Evolutionary conservation across 2,113 vertebrate species (phyloP), one percentile per base, ranked within the genome.

Genomic region (Plestiodon gilberti): DNA sequence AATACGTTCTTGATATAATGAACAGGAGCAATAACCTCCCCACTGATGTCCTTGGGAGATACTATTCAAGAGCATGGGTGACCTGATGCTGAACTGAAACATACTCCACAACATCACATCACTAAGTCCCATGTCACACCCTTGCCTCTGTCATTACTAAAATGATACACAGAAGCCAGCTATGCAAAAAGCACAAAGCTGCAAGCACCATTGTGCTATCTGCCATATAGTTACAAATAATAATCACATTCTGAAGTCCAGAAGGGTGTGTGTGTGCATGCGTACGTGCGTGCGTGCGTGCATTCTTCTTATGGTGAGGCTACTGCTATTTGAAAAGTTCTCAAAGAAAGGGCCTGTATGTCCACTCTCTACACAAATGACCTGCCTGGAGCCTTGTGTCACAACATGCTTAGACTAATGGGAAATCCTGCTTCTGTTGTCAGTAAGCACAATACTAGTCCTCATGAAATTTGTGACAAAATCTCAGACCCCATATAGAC

Each of bases 61-160:
- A 35, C 52, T 57, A 23, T 30, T 70, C 17, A 78, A 69, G 9
- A 69, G 75, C 43, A 57, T 69, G 43, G 62, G 35, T 78, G 83
- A 38, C 61, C 74, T 43, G 28, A 35, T 38, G 43, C 83, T 85
- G 75, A 59, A 69, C 83, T 85, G 75, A 59, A 69, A 75, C 64
- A 40, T 20, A 55, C 15, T 33, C 22, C 8, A 64, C 7, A 11
- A 3, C 35, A 83, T n/a, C 55, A 14, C 23, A n/a, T 28, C 57
- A 62, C 57, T 43, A 43, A 48, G 8, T 35, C 70, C 64, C 11
- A 15, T 4, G 18, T 35, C 71, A 84, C 30, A 43, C 38, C 82
- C 57, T 75, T 62, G 71, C 59, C 59, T 64, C 38, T 64, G 82
- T 71, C 59, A 18, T 62, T 38, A n/a, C 38, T 75, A 57, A 83